Base-by-base conservation (phyloP, 2,888 invertebrate genomes). In the Melanargia galathea region DNA sequence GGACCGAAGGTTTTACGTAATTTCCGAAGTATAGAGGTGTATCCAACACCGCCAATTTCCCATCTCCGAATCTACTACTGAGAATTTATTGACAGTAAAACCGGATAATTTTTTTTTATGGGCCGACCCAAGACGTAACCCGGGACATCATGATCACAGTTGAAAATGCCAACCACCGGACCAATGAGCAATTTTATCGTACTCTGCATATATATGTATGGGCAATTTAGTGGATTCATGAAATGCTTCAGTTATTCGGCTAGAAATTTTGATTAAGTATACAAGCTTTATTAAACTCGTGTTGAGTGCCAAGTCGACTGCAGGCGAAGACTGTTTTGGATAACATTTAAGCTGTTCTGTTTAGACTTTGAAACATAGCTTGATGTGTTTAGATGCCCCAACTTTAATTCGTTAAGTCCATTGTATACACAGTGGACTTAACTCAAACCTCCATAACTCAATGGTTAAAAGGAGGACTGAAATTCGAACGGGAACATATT, bases 321-420 rank as follows among this genome's bases (percentile, higher is more conserved):
- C 40, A 43, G 16, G 40, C 55, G n/a, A 52, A 52, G 52, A n/a
- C 55, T 40, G 40, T 40, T 55, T 55, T 55, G 40, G 40, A 55
- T 24, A 40, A 55, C 40, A 55, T 38, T 40, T 55, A 52, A 52
- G 55, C 55, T 55, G 40, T 16, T 4, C 40, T 55, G 55, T 24
- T 38, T 24, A 55, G 55, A 40, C 24, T 55, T 55, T 55, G 55
- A 43, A 43, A 26, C 55, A 55, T 24, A 38, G 55, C 40, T 40
- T n/a, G 38, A 54, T 40, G 55, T 55, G 55, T 55, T 55, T 55
- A 40, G 24, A 55, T 40, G 35, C 52, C 20, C 11, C 2, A 26
- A 55, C 55, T 55, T 55, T 55, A 55, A 55, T 38, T 54, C 22
- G 38, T 40, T 55, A 55, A 26, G n/a, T 38, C 55, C 16, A n/a